Evolutionary conservation across 2,888 invertebrate genomes (phyloP), one percentile per base, ranked within the genome.

Genomic region (Hydropsyche betteni): DNA sequence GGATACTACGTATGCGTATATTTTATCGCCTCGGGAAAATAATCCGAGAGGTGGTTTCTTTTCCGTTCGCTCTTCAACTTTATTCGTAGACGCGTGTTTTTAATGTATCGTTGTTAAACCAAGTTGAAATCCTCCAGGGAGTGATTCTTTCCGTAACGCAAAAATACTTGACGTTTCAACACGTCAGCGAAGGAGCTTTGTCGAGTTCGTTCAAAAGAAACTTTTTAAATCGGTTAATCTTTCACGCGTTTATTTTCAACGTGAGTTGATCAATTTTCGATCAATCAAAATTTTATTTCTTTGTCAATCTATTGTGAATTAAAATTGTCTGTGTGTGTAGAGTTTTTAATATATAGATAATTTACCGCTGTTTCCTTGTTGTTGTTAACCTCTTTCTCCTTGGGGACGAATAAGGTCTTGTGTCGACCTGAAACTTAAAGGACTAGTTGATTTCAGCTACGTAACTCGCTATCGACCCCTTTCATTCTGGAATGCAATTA

Each of bases 401-500:
- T n/a, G 8, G 36, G 64, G 64, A 33, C 12, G 34, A 64, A 64
- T 36, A n/a, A 64, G 64, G 64, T 64, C 34, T n/a, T 34, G 34
- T 64, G 24, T 36, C n/a, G 64, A 33, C 36, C 64, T 34, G 5
- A 36, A 64, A 64, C 64, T 64, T 64, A 64, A 64, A 34, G 64
- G 36, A 64, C 64, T 33, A 64, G 64, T 64, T 64, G 64, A 64
- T 64, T 64, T 64, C 12, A 34, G 64, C 33, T 64, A 64, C 24
- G n/a, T 36, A 12, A 64, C 64, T 64, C 34, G 64, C 64, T n/a
- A 34, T n/a, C 36, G 36, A 64, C 64, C 64, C 64, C 36, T 64
- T 64, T 64, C n/a, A 36, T 36, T 36, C 36, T 10, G 64, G 64
- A 64, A 64, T 64, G 64, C 64, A 64, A 64, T 64, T 64, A 64